These are phyloP conservation scores for Luidia sarsii DNA, from an alignment of 53 echinoderm and acorn worm genomes.

Conservation along the genomic window DNA sequence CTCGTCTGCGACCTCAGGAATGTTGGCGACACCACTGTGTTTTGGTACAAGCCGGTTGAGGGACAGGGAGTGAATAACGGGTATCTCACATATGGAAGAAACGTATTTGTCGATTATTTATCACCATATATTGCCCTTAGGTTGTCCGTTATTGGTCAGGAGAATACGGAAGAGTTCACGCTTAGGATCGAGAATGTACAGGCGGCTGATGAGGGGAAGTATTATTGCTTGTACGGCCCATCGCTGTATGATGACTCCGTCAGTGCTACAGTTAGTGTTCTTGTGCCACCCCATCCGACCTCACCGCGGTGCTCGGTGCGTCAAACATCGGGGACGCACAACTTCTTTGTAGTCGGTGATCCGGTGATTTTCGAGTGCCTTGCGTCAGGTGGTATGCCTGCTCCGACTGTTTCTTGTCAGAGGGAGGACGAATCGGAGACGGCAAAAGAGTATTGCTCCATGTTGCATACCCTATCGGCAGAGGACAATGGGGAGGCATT, in stretches of 20 bases:
- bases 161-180: background rate
- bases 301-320: constrained; percentile 19
- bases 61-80: too few species aligned
- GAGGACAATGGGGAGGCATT: constrained; percentile 31
- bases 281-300: constrained; percentile 4
- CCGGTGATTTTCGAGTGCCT: background rate
- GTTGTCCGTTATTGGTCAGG: background rate
- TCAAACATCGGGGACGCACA: background rate
- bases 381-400: background rate
- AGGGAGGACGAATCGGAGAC: background rate
- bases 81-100: too few species aligned
- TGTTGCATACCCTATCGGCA: background rate
- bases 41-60: too few species aligned
- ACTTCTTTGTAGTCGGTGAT: background rate
- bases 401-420: background rate
- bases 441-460: background rate
- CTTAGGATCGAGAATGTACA: too few species aligned
- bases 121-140: too few species aligned
- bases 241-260: background rate
- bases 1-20: constrained; percentile 39
- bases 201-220: too few species aligned
- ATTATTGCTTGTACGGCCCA: too few species aligned
- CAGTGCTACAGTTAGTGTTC: background rate
- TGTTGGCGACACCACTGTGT: background rate
- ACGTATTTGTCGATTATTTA: too few species aligned